A percentile compares a stretch with the other conserved stretches of the same genome.
Evolutionary conservation across 2,797 vertebrate genomes (phyloP).

Genomic region (Hemibagrus guttatus): DNA sequence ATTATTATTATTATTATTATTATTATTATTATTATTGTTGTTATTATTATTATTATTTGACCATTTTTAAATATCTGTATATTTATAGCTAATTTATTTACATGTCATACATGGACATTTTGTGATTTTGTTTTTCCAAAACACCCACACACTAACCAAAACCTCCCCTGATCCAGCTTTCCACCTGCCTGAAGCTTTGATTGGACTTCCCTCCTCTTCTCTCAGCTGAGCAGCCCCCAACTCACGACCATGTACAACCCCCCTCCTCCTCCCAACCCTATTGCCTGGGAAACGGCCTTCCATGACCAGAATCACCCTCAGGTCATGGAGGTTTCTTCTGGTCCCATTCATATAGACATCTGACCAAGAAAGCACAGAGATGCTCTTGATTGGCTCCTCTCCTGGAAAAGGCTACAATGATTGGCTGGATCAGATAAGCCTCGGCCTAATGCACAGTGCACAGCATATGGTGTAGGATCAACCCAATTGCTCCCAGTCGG

Average conservation of each 20-base stretch:
- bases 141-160: background rate
- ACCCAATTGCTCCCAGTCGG: constrained; percentile 83
- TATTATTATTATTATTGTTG: background rate
- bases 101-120: background rate
- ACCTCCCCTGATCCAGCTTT: constrained; percentile 63
- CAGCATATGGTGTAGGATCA: constrained; percentile 82
- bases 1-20: background rate
- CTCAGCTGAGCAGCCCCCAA: constrained; percentile 57
- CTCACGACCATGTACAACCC: background rate
- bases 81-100: background rate
- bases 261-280: constrained; percentile 60
- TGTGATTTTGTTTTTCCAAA: background rate
- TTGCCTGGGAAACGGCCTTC: constrained; percentile 45
- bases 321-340: constrained; percentile 73
- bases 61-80: background rate
- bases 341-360: constrained; percentile 63
- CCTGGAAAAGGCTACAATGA: constrained; percentile 75
- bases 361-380: constrained; percentile 53
- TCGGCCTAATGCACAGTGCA: constrained; percentile 73
- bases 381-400: constrained; percentile 75
- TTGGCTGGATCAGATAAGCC: constrained; percentile 69
- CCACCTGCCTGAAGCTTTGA: constrained; percentile 70
- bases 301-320: background rate
- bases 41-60: background rate
- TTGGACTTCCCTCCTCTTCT: constrained; percentile 21